phyloP scores from a whole-genome alignment of 2,113 vertebrate species.

The Trematomus loennbergii region DNA sequence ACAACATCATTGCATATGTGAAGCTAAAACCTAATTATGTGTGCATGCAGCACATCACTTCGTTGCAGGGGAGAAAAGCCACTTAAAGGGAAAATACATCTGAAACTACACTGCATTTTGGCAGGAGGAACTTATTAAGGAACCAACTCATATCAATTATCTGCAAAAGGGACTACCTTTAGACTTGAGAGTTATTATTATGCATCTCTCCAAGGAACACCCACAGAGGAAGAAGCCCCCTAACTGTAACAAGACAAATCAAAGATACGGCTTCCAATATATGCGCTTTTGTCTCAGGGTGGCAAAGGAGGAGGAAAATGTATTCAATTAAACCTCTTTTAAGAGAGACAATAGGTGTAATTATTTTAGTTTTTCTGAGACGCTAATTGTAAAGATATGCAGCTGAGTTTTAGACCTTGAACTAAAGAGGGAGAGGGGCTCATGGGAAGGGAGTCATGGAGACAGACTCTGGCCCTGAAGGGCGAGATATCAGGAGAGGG shows the following conservation, averaged over 20 bases:
- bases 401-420: slow-evolving; percentile 13
- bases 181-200: slow-evolving; percentile 28
- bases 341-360: slow-evolving; percentile 35
- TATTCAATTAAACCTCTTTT: slow-evolving; percentile 37
- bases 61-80: slow-evolving; percentile 29
- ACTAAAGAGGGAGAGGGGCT: slow-evolving; percentile 4
- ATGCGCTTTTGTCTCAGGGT: slow-evolving; percentile 35
- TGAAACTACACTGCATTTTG: slow-evolving; percentile 7
- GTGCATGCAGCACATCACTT: slow-evolving; percentile 6
- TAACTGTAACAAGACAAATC: slow-evolving; percentile 47
- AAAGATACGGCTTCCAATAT: slow-evolving; percentile 41
- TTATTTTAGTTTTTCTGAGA: slow-evolving; percentile 47
- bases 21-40: slow-evolving; percentile 15
- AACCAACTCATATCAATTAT: slow-evolving; percentile 37
- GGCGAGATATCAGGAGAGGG: slow-evolving; percentile 45
- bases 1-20: not conserved
- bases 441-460: slow-evolving; percentile 26
- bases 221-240: not conserved
- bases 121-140: slow-evolving; percentile 37
- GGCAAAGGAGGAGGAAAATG: not conserved
- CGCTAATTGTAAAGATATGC: slow-evolving; percentile 63
- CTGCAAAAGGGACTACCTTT: slow-evolving; percentile 23
- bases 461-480: slow-evolving; percentile 20
- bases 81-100: slow-evolving; percentile 19
- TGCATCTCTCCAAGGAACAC: slow-evolving; percentile 19